Evolutionary conservation across 1,140 invertebrate genomes (phyloP), one percentile per base, ranked within the genome.

Genomic region (Akabosia matsudoensis): DNA sequence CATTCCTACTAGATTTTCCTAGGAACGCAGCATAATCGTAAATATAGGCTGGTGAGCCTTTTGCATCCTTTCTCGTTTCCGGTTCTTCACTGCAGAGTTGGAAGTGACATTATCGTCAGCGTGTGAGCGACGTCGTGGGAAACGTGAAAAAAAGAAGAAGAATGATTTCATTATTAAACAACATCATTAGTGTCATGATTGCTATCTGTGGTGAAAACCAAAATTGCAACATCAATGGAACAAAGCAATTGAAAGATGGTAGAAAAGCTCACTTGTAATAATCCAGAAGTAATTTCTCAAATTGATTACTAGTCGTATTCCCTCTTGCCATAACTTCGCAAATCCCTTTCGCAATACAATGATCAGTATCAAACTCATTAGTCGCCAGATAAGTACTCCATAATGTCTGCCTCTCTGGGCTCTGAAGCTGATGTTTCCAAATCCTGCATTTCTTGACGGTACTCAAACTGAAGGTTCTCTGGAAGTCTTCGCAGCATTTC

Each of bases 251-350:
- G 56, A 64, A 28, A 64, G 24, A 22, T 64, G 26, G 7, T 64
- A 64, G 22, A 10, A 64, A 64, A 70, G 70, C 33, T 76, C 64
- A 78, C 76, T 33, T 45, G 70, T 74, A 74, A 71, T 52, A 45
- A 4, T 78, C 77, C 3, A 51, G 37, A 26, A 78, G 51, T 51
- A 75, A 56, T 30, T 56, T 78, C 34, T 78, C 77, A 72, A 78
- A 78, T 28, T 56, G 77, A 72, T 78, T 78, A 10, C 24, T 70
- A 1, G 73, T 75, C 24, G 31, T 52, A 33, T 76, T 80, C 56
- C 79, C 74, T n/a, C 33, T 56, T 18, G 79, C 76, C 56, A 78
- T 75, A 30, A 80, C 74, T 34, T 80, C 79, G 30, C 79, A 80
- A 52, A 80, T 77, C 3, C 79, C 76, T 45, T 80, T 80, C 0